These are phyloP conservation scores for Sphecodes monilicornis DNA, from an alignment of 2,888 invertebrate species.

Conservation along the genomic window DNA sequence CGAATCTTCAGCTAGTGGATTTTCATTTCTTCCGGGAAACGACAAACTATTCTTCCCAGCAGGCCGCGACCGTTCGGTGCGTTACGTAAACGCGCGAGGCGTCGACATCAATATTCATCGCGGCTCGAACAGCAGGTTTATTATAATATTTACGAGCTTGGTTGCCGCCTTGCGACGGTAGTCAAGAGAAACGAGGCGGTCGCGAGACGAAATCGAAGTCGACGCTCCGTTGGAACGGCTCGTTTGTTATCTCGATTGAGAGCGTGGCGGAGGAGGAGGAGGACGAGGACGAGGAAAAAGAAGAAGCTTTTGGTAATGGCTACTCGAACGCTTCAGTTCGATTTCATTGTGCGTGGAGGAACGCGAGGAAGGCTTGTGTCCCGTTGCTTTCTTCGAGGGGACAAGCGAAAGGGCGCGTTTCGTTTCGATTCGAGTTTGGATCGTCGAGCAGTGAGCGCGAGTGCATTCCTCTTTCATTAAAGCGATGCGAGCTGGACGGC, in stretches of 20 bases:
- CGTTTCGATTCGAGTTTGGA: conserved; percentile 38
- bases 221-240: background rate
- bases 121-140: background rate
- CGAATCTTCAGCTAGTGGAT: background rate
- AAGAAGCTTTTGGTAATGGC: background rate
- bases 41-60: background rate
- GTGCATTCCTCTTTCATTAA: conserved; percentile 44
- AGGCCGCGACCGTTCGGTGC: background rate
- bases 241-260: background rate
- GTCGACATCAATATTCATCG: conserved; percentile 8
- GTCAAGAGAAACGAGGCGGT: background rate
- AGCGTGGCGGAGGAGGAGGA: background rate
- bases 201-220: background rate
- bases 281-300: background rate
- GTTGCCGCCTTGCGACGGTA: background rate
- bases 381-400: background rate
- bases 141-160: background rate
- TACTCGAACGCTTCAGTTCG: conserved; percentile 19
- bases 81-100: background rate
- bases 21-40: background rate
- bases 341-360: conserved; percentile 39
- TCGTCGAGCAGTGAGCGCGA: background rate
- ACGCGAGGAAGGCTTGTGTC: conserved; percentile 4
- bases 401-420: conserved; percentile 41
- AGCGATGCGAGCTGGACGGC: conserved; percentile 37